phyloP scores from a whole-genome alignment of 2,797 vertebrate species.

The Amblyraja radiata region DNA sequence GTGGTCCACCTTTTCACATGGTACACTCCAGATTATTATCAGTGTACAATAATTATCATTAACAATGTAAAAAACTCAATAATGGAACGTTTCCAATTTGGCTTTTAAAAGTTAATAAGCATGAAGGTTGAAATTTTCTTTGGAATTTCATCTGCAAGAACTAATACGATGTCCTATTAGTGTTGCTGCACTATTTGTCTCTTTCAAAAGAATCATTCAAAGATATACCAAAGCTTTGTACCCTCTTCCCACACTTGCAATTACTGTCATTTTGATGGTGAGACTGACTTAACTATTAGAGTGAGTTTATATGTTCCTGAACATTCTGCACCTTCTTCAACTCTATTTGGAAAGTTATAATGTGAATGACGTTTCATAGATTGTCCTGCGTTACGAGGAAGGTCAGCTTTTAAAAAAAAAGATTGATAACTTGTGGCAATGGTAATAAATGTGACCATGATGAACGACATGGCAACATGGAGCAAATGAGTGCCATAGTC shows the following conservation, averaged over 20 bases:
- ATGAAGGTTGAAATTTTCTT: neutral
- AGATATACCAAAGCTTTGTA: neutral
- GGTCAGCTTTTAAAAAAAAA: neutral
- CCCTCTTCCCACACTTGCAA: neutral
- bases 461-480: neutral
- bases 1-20: neutral
- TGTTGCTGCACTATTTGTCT: neutral
- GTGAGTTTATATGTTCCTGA: neutral
- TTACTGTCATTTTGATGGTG: neutral
- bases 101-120: neutral
- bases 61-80: neutral
- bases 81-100: neutral
- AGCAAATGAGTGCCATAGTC: neutral
- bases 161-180: neutral
- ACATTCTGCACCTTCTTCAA: neutral
- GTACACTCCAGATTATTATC: neutral
- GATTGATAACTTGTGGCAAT: neutral
- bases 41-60: neutral
- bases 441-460: neutral
- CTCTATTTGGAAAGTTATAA: neutral
- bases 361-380: neutral
- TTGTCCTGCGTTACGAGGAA: neutral
- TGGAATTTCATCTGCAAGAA: neutral
- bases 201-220: neutral
- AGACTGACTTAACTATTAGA: neutral